A percentile compares a stretch with the other conserved stretches of the same genome.
These are phyloP conservation scores for Colinus virginianus DNA, from an alignment of 2,113 vertebrate genomes.

Conservation along the genomic window DNA sequence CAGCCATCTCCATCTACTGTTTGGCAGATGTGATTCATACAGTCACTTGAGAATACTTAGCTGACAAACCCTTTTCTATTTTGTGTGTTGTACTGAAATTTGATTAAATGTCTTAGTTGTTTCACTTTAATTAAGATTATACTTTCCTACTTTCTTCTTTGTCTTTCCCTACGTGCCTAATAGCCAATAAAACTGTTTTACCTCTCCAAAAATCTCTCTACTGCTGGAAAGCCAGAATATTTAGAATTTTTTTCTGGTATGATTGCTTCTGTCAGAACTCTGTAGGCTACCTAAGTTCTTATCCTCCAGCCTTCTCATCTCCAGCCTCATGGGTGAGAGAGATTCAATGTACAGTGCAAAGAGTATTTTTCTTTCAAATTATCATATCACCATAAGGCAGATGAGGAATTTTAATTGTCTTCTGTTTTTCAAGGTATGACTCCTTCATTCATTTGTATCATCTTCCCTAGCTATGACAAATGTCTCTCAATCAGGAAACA, in stretches of 20 bases:
- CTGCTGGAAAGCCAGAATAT: not conserved
- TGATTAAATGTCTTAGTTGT: not conserved
- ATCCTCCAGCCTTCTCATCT: not conserved
- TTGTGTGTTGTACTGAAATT: not conserved
- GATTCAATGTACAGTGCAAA: not conserved
- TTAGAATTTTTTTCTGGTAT: not conserved
- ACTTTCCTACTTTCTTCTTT: not conserved
- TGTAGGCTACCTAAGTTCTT: not conserved
- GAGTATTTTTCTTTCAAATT: not conserved
- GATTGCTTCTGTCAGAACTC: not conserved
- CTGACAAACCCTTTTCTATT: not conserved
- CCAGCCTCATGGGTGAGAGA: fast-evolving
- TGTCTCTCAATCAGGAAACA: not conserved
- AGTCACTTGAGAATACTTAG: not conserved
- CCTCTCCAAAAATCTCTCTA: not conserved
- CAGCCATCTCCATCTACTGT: not conserved
- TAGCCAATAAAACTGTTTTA: not conserved
- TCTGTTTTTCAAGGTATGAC: not conserved
- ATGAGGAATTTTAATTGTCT: not conserved
- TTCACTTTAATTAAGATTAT: not conserved
- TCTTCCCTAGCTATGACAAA: not conserved
- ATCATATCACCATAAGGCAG: not conserved
- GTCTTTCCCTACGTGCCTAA: not conserved
- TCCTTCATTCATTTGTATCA: not conserved
- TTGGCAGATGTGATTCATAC: not conserved